Conservation (phyloP, 2,113 vertebrate genomes). For the Chrysemys picta region DNA sequence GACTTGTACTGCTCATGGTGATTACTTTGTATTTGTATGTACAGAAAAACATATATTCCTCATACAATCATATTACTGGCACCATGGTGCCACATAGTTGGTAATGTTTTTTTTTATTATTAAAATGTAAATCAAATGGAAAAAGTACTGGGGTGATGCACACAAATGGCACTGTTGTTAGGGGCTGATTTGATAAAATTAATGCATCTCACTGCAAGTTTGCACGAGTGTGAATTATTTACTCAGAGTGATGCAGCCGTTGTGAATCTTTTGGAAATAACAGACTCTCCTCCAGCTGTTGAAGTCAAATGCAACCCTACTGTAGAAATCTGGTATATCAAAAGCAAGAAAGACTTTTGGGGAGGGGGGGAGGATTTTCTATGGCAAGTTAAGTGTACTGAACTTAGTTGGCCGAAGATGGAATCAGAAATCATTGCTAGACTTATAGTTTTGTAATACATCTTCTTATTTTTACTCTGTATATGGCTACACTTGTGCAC, state of each 20-base stretch:
- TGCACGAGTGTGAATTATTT: neutral
- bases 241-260: neutral
- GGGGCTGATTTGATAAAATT: neutral
- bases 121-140: neutral
- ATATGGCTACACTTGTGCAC: neutral
- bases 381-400: neutral
- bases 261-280: neutral
- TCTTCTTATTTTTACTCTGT: neutral
- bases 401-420: neutral
- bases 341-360: neutral
- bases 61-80: neutral
- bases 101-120: neutral
- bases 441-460: neutral
- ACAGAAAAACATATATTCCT: neutral
- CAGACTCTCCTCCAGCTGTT: neutral
- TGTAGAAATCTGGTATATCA: neutral
- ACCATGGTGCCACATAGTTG: neutral
- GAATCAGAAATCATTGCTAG: neutral
- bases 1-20: neutral
- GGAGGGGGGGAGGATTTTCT: neutral
- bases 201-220: neutral
- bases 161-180: neutral
- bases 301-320: neutral
- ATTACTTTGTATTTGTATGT: neutral
- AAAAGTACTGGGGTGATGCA: neutral